A percentile compares a stretch with the other conserved stretches of the same genome.
These are phyloP conservation scores for Trichopria drosophilae DNA, from an alignment of 2,888 invertebrate genomes.

Conservation along the genomic window DNA sequence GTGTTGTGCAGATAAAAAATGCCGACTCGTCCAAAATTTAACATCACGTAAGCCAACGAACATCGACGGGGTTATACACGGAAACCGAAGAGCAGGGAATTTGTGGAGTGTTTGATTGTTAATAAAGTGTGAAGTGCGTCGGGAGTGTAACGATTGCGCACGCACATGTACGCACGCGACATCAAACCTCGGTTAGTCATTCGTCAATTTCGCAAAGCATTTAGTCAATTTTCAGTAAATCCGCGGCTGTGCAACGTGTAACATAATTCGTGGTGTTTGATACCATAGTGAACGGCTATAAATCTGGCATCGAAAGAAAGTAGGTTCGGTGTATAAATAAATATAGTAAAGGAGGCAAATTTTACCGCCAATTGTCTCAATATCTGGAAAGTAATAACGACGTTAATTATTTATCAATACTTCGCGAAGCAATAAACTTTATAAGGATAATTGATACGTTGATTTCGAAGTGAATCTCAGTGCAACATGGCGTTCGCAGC, in stretches of 20 bases:
- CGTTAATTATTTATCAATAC: neutral
- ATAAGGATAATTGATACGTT: conserved; percentile 3
- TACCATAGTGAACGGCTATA: conserved; percentile 35
- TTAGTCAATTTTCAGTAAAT: conserved; percentile 38
- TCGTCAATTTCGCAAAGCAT: conserved; percentile 38
- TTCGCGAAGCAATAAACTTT: conserved; percentile 6
- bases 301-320: conserved; percentile 28
- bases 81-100: conserved; percentile 30
- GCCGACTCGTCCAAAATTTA: conserved; percentile 45
- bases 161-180: conserved; percentile 21
- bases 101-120: conserved; percentile 25
- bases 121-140: conserved; percentile 28
- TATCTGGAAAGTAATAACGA: too few relatives aligned
- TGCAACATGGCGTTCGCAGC: conserved; percentile 85
- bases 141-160: neutral
- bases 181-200: conserved; percentile 32
- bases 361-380: too few relatives aligned
- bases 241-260: conserved; percentile 44
- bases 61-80: conserved; percentile 11
- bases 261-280: conserved; percentile 50
- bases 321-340: too few relatives aligned
- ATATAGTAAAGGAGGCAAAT: too few relatives aligned
- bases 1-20: conserved; percentile 42
- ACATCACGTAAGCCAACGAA: conserved; percentile 39
- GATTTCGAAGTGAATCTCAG: conserved; percentile 22